phyloP scores from a whole-genome alignment of 2,113 vertebrate genomes.

The Perca schrenkii region DNA sequence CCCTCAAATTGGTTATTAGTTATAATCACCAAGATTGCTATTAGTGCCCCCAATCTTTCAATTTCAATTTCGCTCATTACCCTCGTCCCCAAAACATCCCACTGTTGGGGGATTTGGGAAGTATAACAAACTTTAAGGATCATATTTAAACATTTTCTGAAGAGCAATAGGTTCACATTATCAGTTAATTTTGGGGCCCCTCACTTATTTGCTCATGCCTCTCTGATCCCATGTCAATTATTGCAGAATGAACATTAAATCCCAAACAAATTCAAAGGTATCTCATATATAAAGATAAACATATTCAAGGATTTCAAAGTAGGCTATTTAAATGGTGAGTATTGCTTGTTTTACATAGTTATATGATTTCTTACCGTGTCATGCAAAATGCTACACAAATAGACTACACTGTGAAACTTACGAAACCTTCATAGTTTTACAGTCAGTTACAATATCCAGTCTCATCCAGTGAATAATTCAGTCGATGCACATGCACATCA shows the following conservation, averaged over 20 bases:
- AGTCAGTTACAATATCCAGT: conserved; percentile 27
- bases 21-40: not conserved
- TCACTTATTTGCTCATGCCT: conserved; percentile 28
- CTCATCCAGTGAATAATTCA: conserved; percentile 52
- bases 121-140: conserved; percentile 16
- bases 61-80: not conserved
- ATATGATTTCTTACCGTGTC: conserved; percentile 31
- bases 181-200: not conserved
- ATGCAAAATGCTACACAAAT: conserved; percentile 62
- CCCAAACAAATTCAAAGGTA: conserved; percentile 14
- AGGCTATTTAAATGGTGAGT: conserved; percentile 26
- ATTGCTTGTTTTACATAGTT: conserved; percentile 56
- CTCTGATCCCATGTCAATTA: conserved; percentile 16
- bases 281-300: conserved; percentile 28
- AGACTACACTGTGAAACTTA: conserved; percentile 16
- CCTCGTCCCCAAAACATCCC: not conserved
- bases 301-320: conserved; percentile 22
- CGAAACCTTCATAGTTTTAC: conserved; percentile 45
- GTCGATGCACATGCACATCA: conserved; percentile 65
- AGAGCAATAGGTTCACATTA: conserved; percentile 5
- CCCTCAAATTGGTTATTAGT: not conserved
- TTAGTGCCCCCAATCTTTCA: not conserved
- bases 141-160: not conserved
- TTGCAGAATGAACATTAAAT: conserved; percentile 36
- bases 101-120: not conserved